Conservation (phyloP, 2,797 vertebrate species). For the Characodon lateralis region DNA sequence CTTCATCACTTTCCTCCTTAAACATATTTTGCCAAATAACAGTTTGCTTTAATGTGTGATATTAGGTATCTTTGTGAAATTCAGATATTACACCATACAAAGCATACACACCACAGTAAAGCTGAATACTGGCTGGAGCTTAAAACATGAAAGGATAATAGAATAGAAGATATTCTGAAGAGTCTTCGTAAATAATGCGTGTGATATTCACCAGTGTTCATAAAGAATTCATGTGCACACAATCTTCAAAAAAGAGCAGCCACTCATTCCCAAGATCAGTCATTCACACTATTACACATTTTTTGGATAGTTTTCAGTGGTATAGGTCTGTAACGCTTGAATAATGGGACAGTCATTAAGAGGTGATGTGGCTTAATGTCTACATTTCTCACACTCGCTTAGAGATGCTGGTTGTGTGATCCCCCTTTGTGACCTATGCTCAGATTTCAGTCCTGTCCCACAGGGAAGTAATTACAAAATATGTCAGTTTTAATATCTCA, state of each 20-base stretch:
- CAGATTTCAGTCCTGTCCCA: conserved; percentile 1
- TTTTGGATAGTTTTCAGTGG: conserved; percentile 58
- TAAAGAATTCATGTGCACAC: conserved; percentile 72
- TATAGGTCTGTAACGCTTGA: conserved; percentile 51
- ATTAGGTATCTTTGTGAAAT: conserved; percentile 6
- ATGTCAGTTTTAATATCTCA: background rate
- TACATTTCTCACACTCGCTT: conserved; percentile 34
- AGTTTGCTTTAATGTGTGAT: conserved; percentile 20
- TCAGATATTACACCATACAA: background rate
- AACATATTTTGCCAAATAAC: conserved; percentile 15
- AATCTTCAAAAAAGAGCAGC: conserved; percentile 63
- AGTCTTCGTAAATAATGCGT: conserved; percentile 71
- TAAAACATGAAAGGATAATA: conserved; percentile 51
- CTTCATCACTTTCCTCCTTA: conserved; percentile 16
- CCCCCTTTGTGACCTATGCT: conserved; percentile 25
- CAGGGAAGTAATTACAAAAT: background rate
- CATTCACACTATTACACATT: conserved; percentile 64
- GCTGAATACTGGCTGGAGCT: conserved; percentile 17
- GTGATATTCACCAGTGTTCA: conserved; percentile 66
- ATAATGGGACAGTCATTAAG: conserved; percentile 62
- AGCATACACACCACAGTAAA: conserved; percentile 25
- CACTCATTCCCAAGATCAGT: conserved; percentile 63
- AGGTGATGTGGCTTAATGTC: conserved; percentile 63
- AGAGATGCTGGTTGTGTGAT: conserved; percentile 14
- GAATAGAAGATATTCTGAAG: conserved; percentile 59